Evolutionary conservation across 2,113 vertebrate genomes (phyloP), one percentile per base, ranked within the genome.

Genomic region (Pelmatolapia mariae): DNA sequence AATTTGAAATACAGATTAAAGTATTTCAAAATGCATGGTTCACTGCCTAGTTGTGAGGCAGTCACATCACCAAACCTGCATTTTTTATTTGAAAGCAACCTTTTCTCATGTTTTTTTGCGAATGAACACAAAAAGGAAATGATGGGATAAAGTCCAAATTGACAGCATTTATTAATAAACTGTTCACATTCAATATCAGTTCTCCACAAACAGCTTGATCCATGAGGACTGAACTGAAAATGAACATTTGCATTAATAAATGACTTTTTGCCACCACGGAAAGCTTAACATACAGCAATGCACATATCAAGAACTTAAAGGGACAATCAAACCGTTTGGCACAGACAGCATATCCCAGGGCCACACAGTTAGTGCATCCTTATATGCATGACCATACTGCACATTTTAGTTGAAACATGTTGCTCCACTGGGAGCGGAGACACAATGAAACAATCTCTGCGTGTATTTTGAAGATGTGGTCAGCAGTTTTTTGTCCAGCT

Each of bases 211-310:
- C 24, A 76, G 24, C 43, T 29, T 47, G 6, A 76, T 26, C 40
- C 22, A 73, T 73, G 71, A 47, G 45, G 71, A 19, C 89, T 78
- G 36, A 78, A 66, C 81, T 89, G 86, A 87, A 85, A 86, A 85
- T 87, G 89, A 91, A 85, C 90, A 89, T 24, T 82, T 89, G 40
- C 53, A 87, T 93, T 80, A 79, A 86, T 92, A 84, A 85, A 91
- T 88, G 18, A 53, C 22, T 84, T 59, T 68, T 80, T 38, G 19
- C 16, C 26, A 63, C 22, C 71, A 76, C 4, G 22, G 19, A 81
- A 71, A 71, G 36, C 36, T 40, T 40, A 43, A 43, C 12, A 40
- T 40, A 22, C 12, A 40, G 19, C 63, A 1, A 68, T 40, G 11
- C 7, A 7, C 36, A 68, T 40, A 22, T 68, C 36, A 68, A 68